These are phyloP conservation scores for Sinhomidia bicolor DNA, from an alignment of 2,888 invertebrate genomes.

Conservation along the genomic window DNA sequence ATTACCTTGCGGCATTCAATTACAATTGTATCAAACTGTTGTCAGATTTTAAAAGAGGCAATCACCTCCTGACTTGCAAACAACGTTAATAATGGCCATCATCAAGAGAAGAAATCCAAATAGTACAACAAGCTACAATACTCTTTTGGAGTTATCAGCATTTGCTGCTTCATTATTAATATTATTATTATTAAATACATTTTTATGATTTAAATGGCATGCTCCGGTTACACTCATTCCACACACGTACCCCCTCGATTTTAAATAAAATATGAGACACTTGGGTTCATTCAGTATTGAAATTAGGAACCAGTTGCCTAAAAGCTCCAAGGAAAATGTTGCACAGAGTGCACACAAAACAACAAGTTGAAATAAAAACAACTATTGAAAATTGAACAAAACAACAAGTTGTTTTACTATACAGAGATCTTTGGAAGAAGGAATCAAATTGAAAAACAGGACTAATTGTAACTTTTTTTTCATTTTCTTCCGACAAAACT, in stretches of 20 bases:
- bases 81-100: neutral
- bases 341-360: neutral
- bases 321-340: neutral
- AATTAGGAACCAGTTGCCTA: neutral
- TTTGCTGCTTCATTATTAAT: neutral
- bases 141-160: neutral
- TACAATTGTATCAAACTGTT: slow-evolving; percentile 71
- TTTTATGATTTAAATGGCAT: slow-evolving; percentile 7
- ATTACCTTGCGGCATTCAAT: slow-evolving; percentile 72
- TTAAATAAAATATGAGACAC: slow-evolving; percentile 16
- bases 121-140: neutral
- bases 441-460: slow-evolving; percentile 53
- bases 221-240: neutral
- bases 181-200: neutral
- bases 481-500: slow-evolving; percentile 60
- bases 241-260: neutral
- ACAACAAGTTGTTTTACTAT: neutral
- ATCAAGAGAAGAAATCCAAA: slow-evolving; percentile 40
- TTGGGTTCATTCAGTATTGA: slow-evolving; percentile 26
- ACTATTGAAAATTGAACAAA: too few species aligned
- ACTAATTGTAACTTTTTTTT: slow-evolving; percentile 48
- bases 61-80: neutral
- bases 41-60: slow-evolving; percentile 55
- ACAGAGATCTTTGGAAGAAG: neutral
- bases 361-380: slow-evolving; percentile 23